Evolutionary conservation across 2,888 invertebrate genomes (phyloP).

Genomic region (Meganola albula): DNA sequence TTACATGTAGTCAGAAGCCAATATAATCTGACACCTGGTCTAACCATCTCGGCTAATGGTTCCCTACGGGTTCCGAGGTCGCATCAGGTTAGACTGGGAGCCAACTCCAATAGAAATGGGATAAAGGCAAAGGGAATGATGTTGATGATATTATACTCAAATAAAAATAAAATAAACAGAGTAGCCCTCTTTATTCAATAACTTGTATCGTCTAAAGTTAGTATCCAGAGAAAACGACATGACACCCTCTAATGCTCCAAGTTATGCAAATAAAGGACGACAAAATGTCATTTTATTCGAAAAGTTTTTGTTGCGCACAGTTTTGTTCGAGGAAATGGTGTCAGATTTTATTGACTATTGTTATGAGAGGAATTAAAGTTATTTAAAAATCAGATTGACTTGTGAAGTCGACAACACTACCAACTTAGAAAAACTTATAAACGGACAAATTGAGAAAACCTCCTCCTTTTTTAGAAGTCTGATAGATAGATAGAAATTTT

Average conservation of each 20-base stretch:
- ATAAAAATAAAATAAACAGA: slow-evolving; percentile 5
- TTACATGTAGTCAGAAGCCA: too few relatives aligned
- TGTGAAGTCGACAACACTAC: too few relatives aligned
- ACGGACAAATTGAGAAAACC: too few relatives aligned
- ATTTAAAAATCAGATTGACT: not conserved
- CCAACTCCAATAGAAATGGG: too few relatives aligned
- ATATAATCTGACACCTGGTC: too few relatives aligned
- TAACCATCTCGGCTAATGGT: too few relatives aligned
- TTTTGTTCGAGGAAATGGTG: not conserved
- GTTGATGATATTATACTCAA: not conserved
- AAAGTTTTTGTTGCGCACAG: slow-evolving; percentile 1
- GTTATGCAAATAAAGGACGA: slow-evolving; percentile 5
- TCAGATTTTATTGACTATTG: not conserved
- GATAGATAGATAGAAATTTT: too few relatives aligned
- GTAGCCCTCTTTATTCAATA: slow-evolving; percentile 3
- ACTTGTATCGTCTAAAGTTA: slow-evolving; percentile 8
- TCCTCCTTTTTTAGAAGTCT: too few relatives aligned
- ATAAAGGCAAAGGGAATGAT: too few relatives aligned
- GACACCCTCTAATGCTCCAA: slow-evolving; percentile 13
- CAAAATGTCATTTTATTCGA: not conserved
- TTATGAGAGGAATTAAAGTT: not conserved
- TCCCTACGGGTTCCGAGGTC: too few relatives aligned
- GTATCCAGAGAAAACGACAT: slow-evolving; percentile 3
- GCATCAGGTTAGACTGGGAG: too few relatives aligned
- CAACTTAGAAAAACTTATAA: too few relatives aligned